Evolutionary conservation across 2,888 invertebrate species (phyloP), one percentile per base, ranked within the genome.

Genomic region (Leptinotarsa haldemani): DNA sequence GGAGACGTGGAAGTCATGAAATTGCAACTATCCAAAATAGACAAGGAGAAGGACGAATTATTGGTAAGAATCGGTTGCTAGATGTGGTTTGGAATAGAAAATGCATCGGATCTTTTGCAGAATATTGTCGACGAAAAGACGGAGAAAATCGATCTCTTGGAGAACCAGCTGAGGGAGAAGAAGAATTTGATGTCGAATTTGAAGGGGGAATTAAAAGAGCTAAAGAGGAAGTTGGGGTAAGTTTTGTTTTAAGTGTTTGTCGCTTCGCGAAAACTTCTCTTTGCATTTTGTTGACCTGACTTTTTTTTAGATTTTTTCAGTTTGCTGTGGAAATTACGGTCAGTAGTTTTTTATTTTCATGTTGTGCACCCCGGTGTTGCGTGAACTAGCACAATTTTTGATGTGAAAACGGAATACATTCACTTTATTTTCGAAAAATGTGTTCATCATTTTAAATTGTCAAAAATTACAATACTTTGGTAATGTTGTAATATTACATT

Each of bases 61-160:
- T 80, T 91, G 87, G 92, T 92, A 86, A 87, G 84, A 40, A 40
- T 40, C 40, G 40, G 40, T 40, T 40, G 7, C 9, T 9, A 40
- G 40, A 40, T 40, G 40, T 9, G 9, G 9, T 40, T 40, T 40
- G 40, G 9, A 9, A 40, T 40, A 40, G 40, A 1, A 40, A 40
- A 40, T 40, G 40, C 40, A 40, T 40, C 9, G 0, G 2, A 40
- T 78, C 64, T 66, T 74, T 80, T 90, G 78, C 87, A 93, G 86
- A 90, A 92, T 84, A 91, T 92, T 79, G 84, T 94, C 77, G 94
- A 95, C 83, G 90, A 91, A 72, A 95, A 94, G 86, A 92, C 94
- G 18, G 94, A 94, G 86, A 90, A 89, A 81, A 88, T 92, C 20
- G 91, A 90, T 79, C 86, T 89, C 72, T 83, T 94, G 71, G 94